Evolutionary conservation across 1,140 invertebrate genomes (phyloP).

Genomic region (Prorops nasuta): DNA sequence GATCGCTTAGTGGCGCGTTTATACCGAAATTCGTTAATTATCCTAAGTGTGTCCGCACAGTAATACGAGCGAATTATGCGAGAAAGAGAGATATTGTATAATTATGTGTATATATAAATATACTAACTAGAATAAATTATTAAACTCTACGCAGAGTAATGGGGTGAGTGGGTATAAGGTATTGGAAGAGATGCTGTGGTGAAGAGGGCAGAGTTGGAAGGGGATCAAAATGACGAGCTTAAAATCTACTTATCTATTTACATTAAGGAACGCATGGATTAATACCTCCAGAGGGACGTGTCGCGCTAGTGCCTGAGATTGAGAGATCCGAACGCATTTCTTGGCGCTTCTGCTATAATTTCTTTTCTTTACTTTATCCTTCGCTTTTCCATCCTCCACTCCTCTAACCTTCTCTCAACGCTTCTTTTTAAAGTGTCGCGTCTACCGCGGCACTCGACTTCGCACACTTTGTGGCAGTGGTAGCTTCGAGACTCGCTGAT

Average conservation of each 20-base stretch:
- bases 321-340: no score
- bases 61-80: no score
- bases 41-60: no score
- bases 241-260: slow-evolving; percentile 49
- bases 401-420: slow-evolving; percentile 8
- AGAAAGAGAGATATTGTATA: no score
- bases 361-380: not conserved
- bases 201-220: no score
- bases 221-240: no score
- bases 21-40: no score
- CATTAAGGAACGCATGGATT: slow-evolving; percentile 35
- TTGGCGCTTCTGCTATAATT: not conserved
- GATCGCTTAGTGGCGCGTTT: no score
- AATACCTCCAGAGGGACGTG: not conserved
- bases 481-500: slow-evolving; percentile 35
- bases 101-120: slow-evolving; percentile 27
- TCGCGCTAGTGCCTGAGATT: no score
- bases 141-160: slow-evolving; percentile 29
- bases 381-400: not conserved
- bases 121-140: slow-evolving; percentile 52
- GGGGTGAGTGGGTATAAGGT: no score
- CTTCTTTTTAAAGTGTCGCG: slow-evolving; percentile 13
- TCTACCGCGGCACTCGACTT: slow-evolving; percentile 8
- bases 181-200: no score
- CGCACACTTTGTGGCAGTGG: slow-evolving; percentile 37